Evolutionary conservation across 2,797 vertebrate species (phyloP).

Genomic region (Mus minutoides): DNA sequence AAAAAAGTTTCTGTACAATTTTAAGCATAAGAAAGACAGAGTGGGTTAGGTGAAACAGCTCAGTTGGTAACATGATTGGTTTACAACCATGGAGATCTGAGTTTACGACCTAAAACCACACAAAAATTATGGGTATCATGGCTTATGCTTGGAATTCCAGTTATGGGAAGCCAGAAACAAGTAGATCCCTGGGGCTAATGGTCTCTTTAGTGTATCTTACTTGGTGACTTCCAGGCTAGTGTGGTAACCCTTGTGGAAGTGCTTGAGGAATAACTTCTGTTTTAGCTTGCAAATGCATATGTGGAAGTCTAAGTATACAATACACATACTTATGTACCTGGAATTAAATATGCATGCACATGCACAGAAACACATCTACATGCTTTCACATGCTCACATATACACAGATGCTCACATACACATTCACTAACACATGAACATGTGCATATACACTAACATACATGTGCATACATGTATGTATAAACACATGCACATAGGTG

Average conservation of each 20-base stretch:
- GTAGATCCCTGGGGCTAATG: rapidly evolving
- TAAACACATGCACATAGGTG: too few relatives aligned
- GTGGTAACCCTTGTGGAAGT: neutral
- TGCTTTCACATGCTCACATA: neutral
- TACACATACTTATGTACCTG: neutral
- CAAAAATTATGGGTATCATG: neutral
- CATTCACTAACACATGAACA: neutral
- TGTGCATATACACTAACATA: too few relatives aligned
- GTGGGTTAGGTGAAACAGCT: neutral
- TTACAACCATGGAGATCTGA: neutral
- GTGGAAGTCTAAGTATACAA: neutral
- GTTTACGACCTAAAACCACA: neutral
- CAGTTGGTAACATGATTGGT: neutral
- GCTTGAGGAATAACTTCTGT: neutral
- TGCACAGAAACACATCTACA: neutral
- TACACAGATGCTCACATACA: rapidly evolving
- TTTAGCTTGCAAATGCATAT: neutral
- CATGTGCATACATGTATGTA: too few relatives aligned
- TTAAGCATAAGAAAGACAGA: neutral
- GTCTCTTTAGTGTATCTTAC: neutral
- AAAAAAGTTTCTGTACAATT: neutral
- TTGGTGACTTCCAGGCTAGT: neutral
- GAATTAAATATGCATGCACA: neutral
- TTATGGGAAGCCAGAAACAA: neutral
- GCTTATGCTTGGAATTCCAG: neutral